Evolutionary conservation across 2,888 invertebrate genomes (phyloP), one percentile per base, ranked within the genome.

Genomic region (Trypoxylon attenuatum): DNA sequence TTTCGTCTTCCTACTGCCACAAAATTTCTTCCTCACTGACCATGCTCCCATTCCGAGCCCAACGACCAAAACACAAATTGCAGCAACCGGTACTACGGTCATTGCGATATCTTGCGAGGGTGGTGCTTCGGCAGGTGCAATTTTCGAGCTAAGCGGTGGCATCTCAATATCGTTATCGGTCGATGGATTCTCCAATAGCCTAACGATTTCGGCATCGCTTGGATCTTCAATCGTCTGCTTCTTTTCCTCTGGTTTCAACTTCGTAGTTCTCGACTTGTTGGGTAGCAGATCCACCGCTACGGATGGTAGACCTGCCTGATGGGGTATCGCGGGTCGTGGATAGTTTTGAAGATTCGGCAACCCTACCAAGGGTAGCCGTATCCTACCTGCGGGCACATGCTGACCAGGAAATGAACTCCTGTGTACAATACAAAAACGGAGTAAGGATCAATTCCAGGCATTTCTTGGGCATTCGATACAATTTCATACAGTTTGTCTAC

Each of bases 11-110:
- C 91, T 91, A 41, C 90, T 90, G 33, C 88, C 84, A 78, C 91
- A 92, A 62, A 94, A 90, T 79, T 91, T 93, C 81, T 91, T 92
- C 75, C 94, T 91, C 72, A 94, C 92, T 56, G 94, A 90, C 77
- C 93, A 90, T 13, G 92, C 90, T 1, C 93, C 90, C 42, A 90
- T 89, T 16, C 91, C 92, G 2, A 92, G 91, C 16, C 92, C 90
- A 2, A 93, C 86, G 60, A 94, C 91, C 46, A 95, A 88, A 2
- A 90, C 92, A 76, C 91, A 91, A 46, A 94, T 91, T 6, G 92
- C 92, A 19, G 92, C 89, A 47, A 94, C 88, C 1, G 94, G 93
- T 76, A 94, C 90, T 47, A 94, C 87, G 41, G 94, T 92, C 69
- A 91, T 88, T 39, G 92, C 89, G 42, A 92, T 86, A 70, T 92